A percentile compares a stretch with the other conserved stretches of the same genome.
Conservation (phyloP, 2,888 invertebrate genomes). For the Leucania comma region DNA sequence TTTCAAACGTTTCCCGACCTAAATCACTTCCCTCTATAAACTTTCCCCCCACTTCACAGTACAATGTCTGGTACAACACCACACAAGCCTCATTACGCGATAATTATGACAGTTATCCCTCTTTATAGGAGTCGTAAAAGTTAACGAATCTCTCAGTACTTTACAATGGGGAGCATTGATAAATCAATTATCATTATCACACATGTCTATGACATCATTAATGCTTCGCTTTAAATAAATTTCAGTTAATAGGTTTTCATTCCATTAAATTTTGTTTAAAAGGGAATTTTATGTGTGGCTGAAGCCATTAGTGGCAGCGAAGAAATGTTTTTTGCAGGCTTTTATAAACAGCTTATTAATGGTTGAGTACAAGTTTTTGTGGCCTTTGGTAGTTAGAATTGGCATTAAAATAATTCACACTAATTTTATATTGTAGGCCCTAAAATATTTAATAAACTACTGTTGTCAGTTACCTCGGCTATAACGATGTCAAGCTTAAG, state of each 20-base stretch:
- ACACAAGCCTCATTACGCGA: conserved; percentile 42
- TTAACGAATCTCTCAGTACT: conserved; percentile 65
- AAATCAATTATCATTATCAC: conserved; percentile 57
- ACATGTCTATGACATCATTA: conserved; percentile 49
- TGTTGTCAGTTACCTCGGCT: no score
- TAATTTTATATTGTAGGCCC: no score
- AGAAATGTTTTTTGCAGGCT: conserved; percentile 21
- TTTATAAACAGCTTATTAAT: conserved; percentile 16
- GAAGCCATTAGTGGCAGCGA: conserved; percentile 21
- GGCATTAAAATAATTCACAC: not conserved
- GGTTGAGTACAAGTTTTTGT: not conserved
- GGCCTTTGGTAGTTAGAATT: not conserved
- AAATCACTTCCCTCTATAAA: not conserved
- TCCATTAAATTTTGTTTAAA: conserved; percentile 48
- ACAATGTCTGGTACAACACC: conserved; percentile 7
- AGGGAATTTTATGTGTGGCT: conserved; percentile 19
- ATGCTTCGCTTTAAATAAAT: conserved; percentile 43
- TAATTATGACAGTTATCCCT: conserved; percentile 66
- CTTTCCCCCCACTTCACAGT: not conserved
- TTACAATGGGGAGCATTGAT: conserved; percentile 46
- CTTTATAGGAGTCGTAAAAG: conserved; percentile 73
- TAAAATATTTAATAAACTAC: no score
- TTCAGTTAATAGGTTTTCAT: conserved; percentile 47
- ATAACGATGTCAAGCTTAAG: no score
- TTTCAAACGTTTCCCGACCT: no score